These are phyloP conservation scores for Mystacides longicornis DNA, from an alignment of 2,888 invertebrate species.

Conservation along the genomic window DNA sequence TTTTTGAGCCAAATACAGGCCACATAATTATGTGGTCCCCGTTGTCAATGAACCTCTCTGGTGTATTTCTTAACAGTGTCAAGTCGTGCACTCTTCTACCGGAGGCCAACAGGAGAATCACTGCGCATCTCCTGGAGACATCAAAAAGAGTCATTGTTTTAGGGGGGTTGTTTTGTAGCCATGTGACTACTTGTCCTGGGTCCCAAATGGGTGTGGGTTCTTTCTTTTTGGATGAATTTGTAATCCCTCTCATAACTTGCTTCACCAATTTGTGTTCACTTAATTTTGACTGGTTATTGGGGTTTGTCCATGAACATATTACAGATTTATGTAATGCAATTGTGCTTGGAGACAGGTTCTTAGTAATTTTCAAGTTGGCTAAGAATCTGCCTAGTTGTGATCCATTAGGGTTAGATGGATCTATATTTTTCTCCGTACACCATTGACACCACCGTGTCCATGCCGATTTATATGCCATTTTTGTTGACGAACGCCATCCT, in stretches of 20 bases:
- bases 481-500: conserved; percentile 3
- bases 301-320: background rate
- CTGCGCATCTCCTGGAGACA: background rate
- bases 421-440: background rate
- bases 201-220: background rate
- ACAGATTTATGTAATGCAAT: conserved; percentile 1
- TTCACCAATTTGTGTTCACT: background rate
- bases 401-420: background rate
- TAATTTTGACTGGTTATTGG: background rate
- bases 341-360: background rate
- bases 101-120: background rate
- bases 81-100: conserved; percentile 1
- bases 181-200: background rate
- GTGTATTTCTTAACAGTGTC: background rate
- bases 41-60: background rate
- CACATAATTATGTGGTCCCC: conserved; percentile 1
- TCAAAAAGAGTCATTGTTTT: background rate
- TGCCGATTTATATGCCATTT: background rate
- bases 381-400: background rate
- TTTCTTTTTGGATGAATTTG: conserved; percentile 1
- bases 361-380: background rate
- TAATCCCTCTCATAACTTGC: background rate
- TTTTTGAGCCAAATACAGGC: background rate
- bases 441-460: background rate
- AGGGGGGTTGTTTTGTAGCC: background rate